These are phyloP conservation scores for Eristalis arbustorum DNA, from an alignment of 2,888 invertebrate genomes.

Conservation along the genomic window DNA sequence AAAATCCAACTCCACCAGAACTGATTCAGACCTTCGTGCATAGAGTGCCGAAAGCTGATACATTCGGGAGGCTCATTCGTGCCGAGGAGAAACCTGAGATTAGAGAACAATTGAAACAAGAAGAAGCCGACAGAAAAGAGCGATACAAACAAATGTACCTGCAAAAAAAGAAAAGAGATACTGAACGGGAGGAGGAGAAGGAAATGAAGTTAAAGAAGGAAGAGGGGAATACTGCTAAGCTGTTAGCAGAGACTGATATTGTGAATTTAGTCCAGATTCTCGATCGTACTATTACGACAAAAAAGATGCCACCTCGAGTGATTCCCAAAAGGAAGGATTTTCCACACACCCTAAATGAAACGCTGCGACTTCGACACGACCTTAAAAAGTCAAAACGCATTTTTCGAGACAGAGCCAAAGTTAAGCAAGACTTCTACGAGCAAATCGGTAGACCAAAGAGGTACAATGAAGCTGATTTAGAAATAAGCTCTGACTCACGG, in stretches of 20 bases:
- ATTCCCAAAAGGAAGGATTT: constrained; percentile 71
- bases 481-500: constrained; percentile 73
- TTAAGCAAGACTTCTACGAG: constrained; percentile 74
- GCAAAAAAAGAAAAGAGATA: constrained; percentile 46
- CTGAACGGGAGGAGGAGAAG: constrained; percentile 42
- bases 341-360: constrained; percentile 77
- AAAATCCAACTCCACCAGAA: background rate
- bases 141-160: constrained; percentile 76
- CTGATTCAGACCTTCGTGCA: background rate
- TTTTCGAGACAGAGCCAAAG: constrained; percentile 73
- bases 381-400: constrained; percentile 75
- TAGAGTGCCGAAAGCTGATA: background rate
- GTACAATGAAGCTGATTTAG: constrained; percentile 73
- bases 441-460: constrained; percentile 73
- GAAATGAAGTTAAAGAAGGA: constrained; percentile 39
- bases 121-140: constrained; percentile 71
- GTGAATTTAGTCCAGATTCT: constrained; percentile 24
- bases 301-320: constrained; percentile 71
- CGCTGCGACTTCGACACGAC: constrained; percentile 73
- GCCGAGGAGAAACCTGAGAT: constrained; percentile 74
- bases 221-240: background rate
- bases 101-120: constrained; percentile 71
- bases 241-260: constrained; percentile 54
- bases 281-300: constrained; percentile 54
- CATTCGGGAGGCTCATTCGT: constrained; percentile 74